A percentile compares a stretch with the other conserved stretches of the same genome.
These are phyloP conservation scores for Wasmannia auropunctata DNA, from an alignment of 1,140 invertebrate species.

Conservation along the genomic window DNA sequence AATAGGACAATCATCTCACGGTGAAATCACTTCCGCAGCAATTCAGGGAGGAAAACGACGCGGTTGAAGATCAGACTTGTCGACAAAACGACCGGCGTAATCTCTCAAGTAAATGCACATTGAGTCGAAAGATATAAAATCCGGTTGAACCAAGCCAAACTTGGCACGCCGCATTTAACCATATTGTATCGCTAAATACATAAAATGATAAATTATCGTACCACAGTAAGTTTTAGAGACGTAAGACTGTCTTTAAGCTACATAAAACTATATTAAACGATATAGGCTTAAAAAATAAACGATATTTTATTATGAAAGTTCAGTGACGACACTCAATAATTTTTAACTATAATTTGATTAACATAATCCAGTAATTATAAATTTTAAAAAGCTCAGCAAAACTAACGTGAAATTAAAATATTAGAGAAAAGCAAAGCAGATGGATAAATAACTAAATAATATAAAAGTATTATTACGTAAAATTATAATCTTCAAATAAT, in stretches of 20 bases:
- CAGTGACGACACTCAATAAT: background rate
- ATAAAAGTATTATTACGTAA: background rate
- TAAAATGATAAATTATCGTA: slow-evolving; percentile 16
- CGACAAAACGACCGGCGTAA: slow-evolving; percentile 18
- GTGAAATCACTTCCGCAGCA: slow-evolving; percentile 22
- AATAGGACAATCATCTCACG: slow-evolving; percentile 33
- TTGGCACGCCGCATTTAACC: background rate
- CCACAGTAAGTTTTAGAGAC: too few relatives aligned
- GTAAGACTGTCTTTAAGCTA: slow-evolving; percentile 2
- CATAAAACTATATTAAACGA: background rate
- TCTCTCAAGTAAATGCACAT: slow-evolving; percentile 15
- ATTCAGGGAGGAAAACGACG: slow-evolving; percentile 26
- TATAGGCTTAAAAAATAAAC: background rate
- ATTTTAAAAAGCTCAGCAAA: background rate
- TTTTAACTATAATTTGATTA: background rate
- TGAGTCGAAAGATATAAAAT: slow-evolving; percentile 10
- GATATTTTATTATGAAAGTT: background rate
- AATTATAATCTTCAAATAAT: background rate
- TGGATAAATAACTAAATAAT: background rate
- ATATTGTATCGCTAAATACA: background rate
- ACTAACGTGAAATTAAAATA: background rate
- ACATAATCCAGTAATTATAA: background rate
- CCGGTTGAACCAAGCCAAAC: slow-evolving; percentile 8
- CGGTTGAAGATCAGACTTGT: slow-evolving; percentile 19
- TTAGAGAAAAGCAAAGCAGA: background rate